Evolutionary conservation across 1,140 invertebrate genomes (phyloP).

Genomic region (Maconellicoccus hirsutus): DNA sequence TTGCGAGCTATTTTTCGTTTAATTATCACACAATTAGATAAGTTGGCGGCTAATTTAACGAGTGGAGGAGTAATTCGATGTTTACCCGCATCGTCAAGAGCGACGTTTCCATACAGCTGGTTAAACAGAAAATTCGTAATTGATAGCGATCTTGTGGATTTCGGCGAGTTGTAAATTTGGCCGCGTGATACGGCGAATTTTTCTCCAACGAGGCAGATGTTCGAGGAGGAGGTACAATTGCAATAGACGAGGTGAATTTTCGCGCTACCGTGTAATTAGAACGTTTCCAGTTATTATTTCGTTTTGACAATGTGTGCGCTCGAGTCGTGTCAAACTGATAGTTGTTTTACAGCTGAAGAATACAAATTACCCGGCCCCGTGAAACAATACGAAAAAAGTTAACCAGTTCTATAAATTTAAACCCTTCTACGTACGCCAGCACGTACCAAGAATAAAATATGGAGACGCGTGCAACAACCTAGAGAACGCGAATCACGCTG

Average conservation of each 20-base stretch:
- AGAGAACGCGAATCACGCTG: background rate
- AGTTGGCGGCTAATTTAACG: too few species aligned
- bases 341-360: background rate
- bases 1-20: too few species aligned
- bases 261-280: background rate
- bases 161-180: background rate
- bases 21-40: too few species aligned
- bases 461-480: background rate
- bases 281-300: background rate
- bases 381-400: background rate
- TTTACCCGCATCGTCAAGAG: background rate
- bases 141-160: background rate
- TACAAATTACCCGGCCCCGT: background rate
- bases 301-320: background rate
- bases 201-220: background rate
- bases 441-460: constrained; percentile 15
- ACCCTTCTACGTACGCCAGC: background rate
- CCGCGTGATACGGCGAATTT: too few species aligned
- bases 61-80: too few species aligned
- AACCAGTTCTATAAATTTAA: constrained; percentile 9
- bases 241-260: too few species aligned
- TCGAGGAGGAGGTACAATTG: background rate
- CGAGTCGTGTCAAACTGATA: background rate
- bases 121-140: background rate
- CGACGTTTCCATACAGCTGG: background rate